phyloP scores from a whole-genome alignment of 2,888 invertebrate species.

The Drosophila fungiperda region DNA sequence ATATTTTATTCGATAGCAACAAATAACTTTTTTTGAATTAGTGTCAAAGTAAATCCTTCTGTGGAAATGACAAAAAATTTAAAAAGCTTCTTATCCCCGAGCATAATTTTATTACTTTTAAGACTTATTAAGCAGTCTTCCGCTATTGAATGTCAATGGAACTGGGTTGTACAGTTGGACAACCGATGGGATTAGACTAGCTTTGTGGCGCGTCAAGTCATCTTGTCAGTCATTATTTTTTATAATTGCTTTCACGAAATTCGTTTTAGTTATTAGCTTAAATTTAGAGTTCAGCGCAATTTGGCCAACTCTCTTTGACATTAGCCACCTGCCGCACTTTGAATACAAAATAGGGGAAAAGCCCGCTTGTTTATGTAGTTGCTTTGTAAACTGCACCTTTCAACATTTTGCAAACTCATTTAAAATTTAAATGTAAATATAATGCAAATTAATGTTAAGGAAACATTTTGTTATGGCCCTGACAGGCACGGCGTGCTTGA shows the following conservation, averaged over 20 bases:
- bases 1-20: neutral
- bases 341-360: slow-evolving; percentile 1
- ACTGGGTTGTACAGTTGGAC: neutral
- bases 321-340: slow-evolving; percentile 33
- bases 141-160: neutral
- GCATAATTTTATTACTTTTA: neutral
- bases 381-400: slow-evolving; percentile 32
- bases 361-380: slow-evolving; percentile 23
- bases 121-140: neutral
- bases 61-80: neutral
- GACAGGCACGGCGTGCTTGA: slow-evolving; percentile 30
- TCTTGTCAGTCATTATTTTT: neutral
- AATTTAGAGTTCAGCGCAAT: slow-evolving; percentile 17
- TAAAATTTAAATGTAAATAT: slow-evolving; percentile 72
- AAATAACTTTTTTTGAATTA: neutral
- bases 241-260: slow-evolving; percentile 31
- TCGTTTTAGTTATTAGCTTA: slow-evolving; percentile 14
- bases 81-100: neutral
- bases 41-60: neutral
- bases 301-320: slow-evolving; percentile 29
- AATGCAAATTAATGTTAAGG: slow-evolving; percentile 75
- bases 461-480: slow-evolving; percentile 64
- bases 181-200: slow-evolving; percentile 1
- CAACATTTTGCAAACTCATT: slow-evolving; percentile 48
- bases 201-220: neutral